These are phyloP conservation scores for Toxostoma redivivum DNA, from an alignment of 2,113 vertebrate genomes.

Conservation along the genomic window DNA sequence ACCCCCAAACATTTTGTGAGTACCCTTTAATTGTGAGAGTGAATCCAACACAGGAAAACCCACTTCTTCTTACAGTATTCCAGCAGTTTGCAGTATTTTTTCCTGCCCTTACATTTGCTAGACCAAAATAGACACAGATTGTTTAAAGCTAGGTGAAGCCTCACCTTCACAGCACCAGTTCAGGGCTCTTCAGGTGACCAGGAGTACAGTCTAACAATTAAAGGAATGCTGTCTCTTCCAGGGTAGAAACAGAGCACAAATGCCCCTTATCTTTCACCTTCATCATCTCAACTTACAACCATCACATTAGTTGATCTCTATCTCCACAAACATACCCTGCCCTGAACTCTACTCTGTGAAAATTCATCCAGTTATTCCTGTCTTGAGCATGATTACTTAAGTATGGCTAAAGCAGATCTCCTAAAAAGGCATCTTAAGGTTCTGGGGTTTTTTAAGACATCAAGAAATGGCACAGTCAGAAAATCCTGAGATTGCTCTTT, in stretches of 20 bases:
- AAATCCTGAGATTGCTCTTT: neutral
- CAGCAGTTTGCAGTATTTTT: neutral
- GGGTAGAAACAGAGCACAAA: neutral
- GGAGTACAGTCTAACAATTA: neutral
- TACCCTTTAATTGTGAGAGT: neutral
- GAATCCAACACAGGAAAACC: neutral
- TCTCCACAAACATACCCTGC: neutral
- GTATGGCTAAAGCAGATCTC: neutral
- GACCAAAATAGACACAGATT: neutral
- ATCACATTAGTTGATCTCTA: neutral
- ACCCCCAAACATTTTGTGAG: neutral
- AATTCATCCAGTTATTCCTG: neutral
- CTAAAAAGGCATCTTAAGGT: neutral
- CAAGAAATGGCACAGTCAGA: neutral
- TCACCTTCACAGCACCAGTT: neutral
- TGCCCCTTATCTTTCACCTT: neutral
- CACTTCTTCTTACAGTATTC: neutral
- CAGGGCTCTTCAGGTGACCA: neutral
- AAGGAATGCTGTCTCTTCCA: neutral
- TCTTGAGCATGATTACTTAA: neutral
- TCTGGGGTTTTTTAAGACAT: neutral
- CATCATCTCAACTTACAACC: neutral
- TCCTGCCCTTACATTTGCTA: neutral
- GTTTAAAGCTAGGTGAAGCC: neutral
- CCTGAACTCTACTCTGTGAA: neutral